A percentile compares a stretch with the other conserved stretches of the same genome.
phyloP scores from a whole-genome alignment of 2,888 invertebrate genomes.

The Rotaria socialis region DNA sequence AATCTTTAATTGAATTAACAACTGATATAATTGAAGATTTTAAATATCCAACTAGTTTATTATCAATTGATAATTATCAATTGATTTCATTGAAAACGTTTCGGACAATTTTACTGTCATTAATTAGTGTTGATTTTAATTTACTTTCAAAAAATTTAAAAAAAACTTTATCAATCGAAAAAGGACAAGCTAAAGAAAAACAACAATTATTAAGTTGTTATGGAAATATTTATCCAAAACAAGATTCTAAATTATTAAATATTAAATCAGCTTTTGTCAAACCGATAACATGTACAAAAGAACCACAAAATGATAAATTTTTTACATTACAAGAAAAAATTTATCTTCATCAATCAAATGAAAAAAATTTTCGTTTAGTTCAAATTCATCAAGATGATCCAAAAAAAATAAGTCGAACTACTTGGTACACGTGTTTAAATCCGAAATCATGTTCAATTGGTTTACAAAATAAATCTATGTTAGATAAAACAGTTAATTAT shows the following conservation, averaged over 20 bases:
- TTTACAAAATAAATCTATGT: neutral
- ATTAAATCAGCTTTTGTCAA: neutral
- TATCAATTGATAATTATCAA: neutral
- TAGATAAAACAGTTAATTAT: neutral
- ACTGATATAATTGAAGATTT: neutral
- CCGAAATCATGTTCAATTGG: neutral
- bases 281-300: neutral
- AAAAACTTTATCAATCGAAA: neutral
- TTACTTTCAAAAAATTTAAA: neutral
- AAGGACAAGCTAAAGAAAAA: neutral
- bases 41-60: neutral
- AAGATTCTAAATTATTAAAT: neutral
- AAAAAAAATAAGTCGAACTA: neutral
- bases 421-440: neutral
- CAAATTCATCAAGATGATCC: neutral
- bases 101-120: neutral
- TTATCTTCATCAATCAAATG: neutral
- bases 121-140: neutral
- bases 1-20: neutral
- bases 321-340: constrained; percentile 3
- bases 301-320: neutral
- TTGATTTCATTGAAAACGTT: neutral
- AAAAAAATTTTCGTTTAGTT: neutral
- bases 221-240: neutral
- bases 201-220: neutral